A percentile compares a stretch with the other conserved stretches of the same genome.
These are phyloP conservation scores for Podabrus alpinus DNA, from an alignment of 2,888 invertebrate genomes.

Conservation along the genomic window DNA sequence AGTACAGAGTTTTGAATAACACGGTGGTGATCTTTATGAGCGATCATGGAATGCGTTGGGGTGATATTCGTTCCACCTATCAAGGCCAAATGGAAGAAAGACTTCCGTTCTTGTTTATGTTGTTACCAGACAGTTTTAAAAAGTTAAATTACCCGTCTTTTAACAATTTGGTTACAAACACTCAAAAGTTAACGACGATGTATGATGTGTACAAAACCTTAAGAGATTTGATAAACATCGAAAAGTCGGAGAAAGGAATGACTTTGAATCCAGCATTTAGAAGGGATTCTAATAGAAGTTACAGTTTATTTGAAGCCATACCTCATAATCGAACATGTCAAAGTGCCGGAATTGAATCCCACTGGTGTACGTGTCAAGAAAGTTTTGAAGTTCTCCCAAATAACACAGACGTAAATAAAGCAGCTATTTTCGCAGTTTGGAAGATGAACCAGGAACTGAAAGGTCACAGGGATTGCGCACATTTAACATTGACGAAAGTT, in stretches of 20 bases:
- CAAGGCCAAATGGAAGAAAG: slow-evolving; percentile 88
- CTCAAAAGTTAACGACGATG: slow-evolving; percentile 75
- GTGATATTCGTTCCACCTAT: slow-evolving; percentile 78
- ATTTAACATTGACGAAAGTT: slow-evolving; percentile 65
- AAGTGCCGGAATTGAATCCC: slow-evolving; percentile 75
- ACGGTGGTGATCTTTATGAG: slow-evolving; percentile 77
- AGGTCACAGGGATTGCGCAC: slow-evolving; percentile 68
- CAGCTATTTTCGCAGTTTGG: slow-evolving; percentile 65
- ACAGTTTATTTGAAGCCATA: slow-evolving; percentile 79
- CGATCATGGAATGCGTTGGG: slow-evolving; percentile 91
- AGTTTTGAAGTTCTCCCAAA: slow-evolving; percentile 62
- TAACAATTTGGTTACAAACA: slow-evolving; percentile 68
- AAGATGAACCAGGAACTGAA: slow-evolving; percentile 68
- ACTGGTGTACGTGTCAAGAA: slow-evolving; percentile 88
- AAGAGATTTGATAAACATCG: slow-evolving; percentile 65
- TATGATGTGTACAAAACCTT: slow-evolving; percentile 85
- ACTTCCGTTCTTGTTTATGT: slow-evolving; percentile 76
- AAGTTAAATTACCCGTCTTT: slow-evolving; percentile 65
- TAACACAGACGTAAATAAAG: slow-evolving; percentile 61
- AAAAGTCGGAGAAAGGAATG: slow-evolving; percentile 55
- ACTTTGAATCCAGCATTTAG: slow-evolving; percentile 49
- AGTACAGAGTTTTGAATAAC: slow-evolving; percentile 62
- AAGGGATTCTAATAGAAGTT: slow-evolving; percentile 58
- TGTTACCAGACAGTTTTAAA: slow-evolving; percentile 74
- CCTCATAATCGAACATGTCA: slow-evolving; percentile 74